These are phyloP conservation scores for Enteromius fasciolatus DNA, from an alignment of 2,797 vertebrate species.

Conservation along the genomic window DNA sequence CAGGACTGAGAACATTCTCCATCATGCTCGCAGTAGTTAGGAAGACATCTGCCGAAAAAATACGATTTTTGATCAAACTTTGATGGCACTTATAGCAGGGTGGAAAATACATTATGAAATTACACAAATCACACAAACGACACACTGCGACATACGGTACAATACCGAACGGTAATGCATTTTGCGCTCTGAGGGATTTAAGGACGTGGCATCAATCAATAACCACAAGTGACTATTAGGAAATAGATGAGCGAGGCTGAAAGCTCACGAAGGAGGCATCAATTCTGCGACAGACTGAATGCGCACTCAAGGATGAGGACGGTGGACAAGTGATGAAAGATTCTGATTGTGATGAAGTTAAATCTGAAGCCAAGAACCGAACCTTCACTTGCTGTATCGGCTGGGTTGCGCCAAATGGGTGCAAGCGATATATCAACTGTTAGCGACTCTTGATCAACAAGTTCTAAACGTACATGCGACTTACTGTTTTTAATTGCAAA, in stretches of 20 bases:
- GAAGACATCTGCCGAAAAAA: slow-evolving; percentile 81
- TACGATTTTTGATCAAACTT: slow-evolving; percentile 3
- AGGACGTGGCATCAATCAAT: slow-evolving; percentile 39
- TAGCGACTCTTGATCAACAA: neutral
- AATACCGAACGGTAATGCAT: slow-evolving; percentile 11
- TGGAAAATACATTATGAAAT: slow-evolving; percentile 5
- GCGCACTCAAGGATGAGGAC: slow-evolving; percentile 21
- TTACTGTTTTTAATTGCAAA: neutral
- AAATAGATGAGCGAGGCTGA: slow-evolving; percentile 32
- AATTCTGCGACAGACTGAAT: slow-evolving; percentile 32
- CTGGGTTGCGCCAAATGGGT: neutral
- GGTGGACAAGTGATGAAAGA: slow-evolving; percentile 37
- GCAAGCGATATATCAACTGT: neutral
- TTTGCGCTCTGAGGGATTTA: neutral
- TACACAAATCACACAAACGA: slow-evolving; percentile 21
- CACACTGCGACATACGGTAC: slow-evolving; percentile 20
- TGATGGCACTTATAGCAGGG: neutral
- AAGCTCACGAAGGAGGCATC: slow-evolving; percentile 25
- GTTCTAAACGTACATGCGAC: neutral
- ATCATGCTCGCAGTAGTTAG: slow-evolving; percentile 89
- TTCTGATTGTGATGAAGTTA: slow-evolving; percentile 4
- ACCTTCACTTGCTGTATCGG: neutral
- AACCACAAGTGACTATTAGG: slow-evolving; percentile 43
- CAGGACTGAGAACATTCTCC: slow-evolving; percentile 89
- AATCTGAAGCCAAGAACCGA: slow-evolving; percentile 14